phyloP scores from a whole-genome alignment of 2,113 vertebrate genomes.

The Cairina moschata region DNA sequence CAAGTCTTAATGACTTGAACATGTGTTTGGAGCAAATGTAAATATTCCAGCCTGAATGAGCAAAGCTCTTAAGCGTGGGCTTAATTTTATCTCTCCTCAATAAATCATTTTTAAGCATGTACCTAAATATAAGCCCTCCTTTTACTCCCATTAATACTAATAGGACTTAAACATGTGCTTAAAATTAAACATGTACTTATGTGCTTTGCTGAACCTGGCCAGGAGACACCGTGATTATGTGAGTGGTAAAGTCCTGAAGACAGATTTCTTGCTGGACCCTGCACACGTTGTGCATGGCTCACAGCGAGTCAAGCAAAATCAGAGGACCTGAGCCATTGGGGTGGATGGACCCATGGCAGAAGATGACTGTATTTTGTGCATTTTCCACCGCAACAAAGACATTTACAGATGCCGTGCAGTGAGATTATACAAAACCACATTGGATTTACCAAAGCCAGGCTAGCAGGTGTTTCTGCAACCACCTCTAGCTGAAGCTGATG shows the following conservation, averaged over 20 bases:
- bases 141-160: constrained; percentile 50
- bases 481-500: not conserved
- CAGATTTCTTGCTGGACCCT: not conserved
- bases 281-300: fast-evolving
- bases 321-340: not conserved
- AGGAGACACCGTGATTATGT: not conserved
- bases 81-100: constrained; percentile 64
- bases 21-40: constrained; percentile 58
- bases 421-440: not conserved
- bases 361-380: not conserved
- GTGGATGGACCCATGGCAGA: not conserved
- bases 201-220: not conserved
- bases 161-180: constrained; percentile 26
- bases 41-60: constrained; percentile 41
- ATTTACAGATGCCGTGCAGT: not conserved
- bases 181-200: constrained; percentile 27
- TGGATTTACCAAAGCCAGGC: not conserved
- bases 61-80: constrained; percentile 25
- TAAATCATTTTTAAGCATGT: constrained; percentile 63
- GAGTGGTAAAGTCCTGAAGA: not conserved
- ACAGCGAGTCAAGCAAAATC: not conserved
- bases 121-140: constrained; percentile 28
- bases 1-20: not conserved
- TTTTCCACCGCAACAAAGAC: not conserved
- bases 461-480: not conserved